These are phyloP conservation scores for Chrysolina americana DNA, from an alignment of 2,888 invertebrate species.

Conservation along the genomic window DNA sequence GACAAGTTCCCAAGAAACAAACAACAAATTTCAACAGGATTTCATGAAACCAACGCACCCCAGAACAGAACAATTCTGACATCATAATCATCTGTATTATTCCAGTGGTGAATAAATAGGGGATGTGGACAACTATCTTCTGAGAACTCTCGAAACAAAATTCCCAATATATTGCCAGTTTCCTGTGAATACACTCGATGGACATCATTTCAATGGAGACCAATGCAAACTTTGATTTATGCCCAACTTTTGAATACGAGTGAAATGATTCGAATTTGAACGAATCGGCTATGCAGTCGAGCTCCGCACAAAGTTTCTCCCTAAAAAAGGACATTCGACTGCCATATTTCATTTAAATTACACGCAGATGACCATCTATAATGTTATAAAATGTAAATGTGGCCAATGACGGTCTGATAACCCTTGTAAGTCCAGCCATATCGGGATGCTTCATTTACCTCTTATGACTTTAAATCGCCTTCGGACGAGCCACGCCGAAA, in stretches of 20 bases:
- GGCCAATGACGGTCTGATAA: constrained; percentile 62
- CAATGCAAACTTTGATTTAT: constrained; percentile 46
- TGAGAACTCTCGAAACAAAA: not conserved
- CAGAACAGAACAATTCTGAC: too few species aligned
- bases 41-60: too few species aligned
- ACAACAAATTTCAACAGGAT: too few species aligned
- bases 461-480: constrained; percentile 63
- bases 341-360: constrained; percentile 65
- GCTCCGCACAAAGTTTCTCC: constrained; percentile 50
- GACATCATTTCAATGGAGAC: constrained; percentile 16
- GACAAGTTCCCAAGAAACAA: too few species aligned
- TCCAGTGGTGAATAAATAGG: not conserved
- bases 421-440: constrained; percentile 63
- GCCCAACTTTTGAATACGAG: constrained; percentile 50
- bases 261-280: constrained; percentile 42
- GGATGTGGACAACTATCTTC: constrained; percentile 10
- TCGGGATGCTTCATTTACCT: constrained; percentile 68
- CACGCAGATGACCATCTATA: constrained; percentile 66
- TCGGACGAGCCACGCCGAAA: constrained; percentile 59
- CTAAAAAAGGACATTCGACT: constrained; percentile 55
- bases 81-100: too few species aligned
- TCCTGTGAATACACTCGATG: constrained; percentile 28
- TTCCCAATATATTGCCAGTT: constrained; percentile 3
- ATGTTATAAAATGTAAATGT: constrained; percentile 68
- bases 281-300: constrained; percentile 31